Evolutionary conservation across 2,888 invertebrate genomes (phyloP).

Genomic region (Eudasyphora cyanicolor): DNA sequence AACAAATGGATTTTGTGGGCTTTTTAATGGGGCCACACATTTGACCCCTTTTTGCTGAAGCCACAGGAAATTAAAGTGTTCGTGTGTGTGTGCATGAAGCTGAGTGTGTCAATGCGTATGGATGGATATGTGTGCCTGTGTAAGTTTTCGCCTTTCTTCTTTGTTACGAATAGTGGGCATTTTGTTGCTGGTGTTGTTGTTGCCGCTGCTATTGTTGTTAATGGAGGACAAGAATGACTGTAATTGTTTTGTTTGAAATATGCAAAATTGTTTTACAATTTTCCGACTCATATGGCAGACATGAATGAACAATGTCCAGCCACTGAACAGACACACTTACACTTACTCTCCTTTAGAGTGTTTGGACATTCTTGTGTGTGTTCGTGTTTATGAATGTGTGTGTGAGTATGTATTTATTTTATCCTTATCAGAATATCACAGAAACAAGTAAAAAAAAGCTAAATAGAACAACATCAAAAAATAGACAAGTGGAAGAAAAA

Average conservation of each 20-base stretch:
- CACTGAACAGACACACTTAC: neutral
- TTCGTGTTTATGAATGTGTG: neutral
- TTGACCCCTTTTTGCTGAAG: constrained; percentile 33
- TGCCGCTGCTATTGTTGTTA: constrained; percentile 31
- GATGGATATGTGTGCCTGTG: neutral
- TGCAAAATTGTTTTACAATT: constrained; percentile 38
- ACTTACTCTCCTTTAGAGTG: neutral
- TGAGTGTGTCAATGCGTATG: too few species aligned
- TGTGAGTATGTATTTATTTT: neutral
- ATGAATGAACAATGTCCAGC: constrained; percentile 17
- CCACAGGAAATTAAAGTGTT: constrained; percentile 12
- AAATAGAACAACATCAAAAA: neutral
- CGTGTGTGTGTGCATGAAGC: neutral
- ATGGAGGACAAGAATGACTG: constrained; percentile 37
- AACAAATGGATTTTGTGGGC: constrained; percentile 41
- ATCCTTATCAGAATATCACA: constrained; percentile 12
- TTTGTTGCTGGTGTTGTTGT: too few species aligned
- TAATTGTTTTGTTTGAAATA: constrained; percentile 48
- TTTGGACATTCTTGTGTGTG: neutral
- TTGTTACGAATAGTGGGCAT: neutral
- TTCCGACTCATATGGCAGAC: constrained; percentile 37
- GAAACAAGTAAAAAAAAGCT: neutral
- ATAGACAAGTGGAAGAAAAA: neutral
- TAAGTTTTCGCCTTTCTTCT: too few species aligned
- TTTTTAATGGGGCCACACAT: constrained; percentile 47